Conservation (phyloP, 2,113 vertebrate species). For the Corvus cornix region DNA sequence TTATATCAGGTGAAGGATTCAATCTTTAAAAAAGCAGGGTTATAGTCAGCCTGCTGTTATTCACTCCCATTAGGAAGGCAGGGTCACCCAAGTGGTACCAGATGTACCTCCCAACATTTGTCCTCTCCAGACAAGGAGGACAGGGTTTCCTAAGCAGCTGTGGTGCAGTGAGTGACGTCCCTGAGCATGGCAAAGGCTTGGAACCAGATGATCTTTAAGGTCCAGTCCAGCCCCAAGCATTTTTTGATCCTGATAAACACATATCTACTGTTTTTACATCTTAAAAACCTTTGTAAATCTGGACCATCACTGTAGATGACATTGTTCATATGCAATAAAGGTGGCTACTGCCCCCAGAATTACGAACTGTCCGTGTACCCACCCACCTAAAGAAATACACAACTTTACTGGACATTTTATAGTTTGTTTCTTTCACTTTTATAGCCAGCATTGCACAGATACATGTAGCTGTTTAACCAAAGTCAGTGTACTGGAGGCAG, state of each 20-base stretch:
- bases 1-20: neutral
- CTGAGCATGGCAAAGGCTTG: neutral
- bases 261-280: neutral
- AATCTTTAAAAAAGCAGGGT: neutral
- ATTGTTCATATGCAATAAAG: neutral
- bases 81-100: neutral
- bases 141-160: neutral
- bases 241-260: neutral
- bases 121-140: neutral
- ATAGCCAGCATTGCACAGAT: slow-evolving; percentile 48
- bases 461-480: slow-evolving; percentile 62
- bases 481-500: slow-evolving; percentile 43
- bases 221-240: neutral
- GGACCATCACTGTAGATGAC: neutral
- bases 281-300: neutral
- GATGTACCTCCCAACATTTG: rapidly evolving
- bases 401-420: neutral
- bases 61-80: neutral
- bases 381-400: neutral
- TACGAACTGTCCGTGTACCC: neutral
- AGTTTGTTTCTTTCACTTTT: slow-evolving; percentile 41
- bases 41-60: neutral
- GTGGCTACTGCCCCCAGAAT: neutral
- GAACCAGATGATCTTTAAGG: neutral
- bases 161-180: neutral